These are phyloP conservation scores for Pyxicephalus adspersus DNA, from an alignment of 2,113 vertebrate genomes.

Conservation along the genomic window DNA sequence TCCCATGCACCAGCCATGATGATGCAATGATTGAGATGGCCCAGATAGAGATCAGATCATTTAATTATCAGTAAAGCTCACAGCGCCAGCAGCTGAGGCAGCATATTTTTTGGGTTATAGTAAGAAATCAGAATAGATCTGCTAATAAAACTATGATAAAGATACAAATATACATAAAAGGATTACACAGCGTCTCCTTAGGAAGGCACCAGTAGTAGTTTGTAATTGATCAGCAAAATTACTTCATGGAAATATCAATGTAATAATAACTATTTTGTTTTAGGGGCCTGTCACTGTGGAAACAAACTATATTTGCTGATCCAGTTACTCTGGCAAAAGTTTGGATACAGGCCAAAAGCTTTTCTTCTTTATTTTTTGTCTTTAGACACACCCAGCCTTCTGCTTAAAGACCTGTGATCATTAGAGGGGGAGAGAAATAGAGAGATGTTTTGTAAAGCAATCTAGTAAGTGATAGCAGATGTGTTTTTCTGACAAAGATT, in stretches of 20 bases:
- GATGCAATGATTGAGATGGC: too few species aligned
- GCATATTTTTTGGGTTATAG: too few species aligned
- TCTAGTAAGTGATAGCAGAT: slow-evolving; percentile 55
- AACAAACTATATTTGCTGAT: slow-evolving; percentile 60
- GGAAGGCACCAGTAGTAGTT: too few species aligned
- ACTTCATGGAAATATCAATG: not conserved
- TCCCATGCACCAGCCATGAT: too few species aligned
- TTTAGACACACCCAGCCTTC: slow-evolving; percentile 54
- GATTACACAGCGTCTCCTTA: too few species aligned
- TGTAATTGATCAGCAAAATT: not conserved
- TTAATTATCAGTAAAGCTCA: too few species aligned
- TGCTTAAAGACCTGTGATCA: slow-evolving; percentile 38
- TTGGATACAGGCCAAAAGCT: slow-evolving; percentile 44
- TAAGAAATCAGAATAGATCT: too few species aligned
- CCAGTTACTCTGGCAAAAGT: slow-evolving; percentile 55
- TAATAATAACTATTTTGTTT: slow-evolving; percentile 52
- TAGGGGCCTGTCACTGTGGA: slow-evolving; percentile 54
- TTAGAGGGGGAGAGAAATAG: not conserved
- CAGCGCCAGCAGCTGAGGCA: too few species aligned
- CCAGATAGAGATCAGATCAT: too few species aligned
- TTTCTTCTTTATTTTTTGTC: slow-evolving; percentile 5
- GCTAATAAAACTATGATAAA: too few species aligned
- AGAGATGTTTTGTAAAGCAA: slow-evolving; percentile 18
- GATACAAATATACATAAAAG: too few species aligned
- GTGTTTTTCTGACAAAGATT: slow-evolving; percentile 18